phyloP scores from a whole-genome alignment of 2,113 vertebrate species.

The Hystrix brachyura region DNA sequence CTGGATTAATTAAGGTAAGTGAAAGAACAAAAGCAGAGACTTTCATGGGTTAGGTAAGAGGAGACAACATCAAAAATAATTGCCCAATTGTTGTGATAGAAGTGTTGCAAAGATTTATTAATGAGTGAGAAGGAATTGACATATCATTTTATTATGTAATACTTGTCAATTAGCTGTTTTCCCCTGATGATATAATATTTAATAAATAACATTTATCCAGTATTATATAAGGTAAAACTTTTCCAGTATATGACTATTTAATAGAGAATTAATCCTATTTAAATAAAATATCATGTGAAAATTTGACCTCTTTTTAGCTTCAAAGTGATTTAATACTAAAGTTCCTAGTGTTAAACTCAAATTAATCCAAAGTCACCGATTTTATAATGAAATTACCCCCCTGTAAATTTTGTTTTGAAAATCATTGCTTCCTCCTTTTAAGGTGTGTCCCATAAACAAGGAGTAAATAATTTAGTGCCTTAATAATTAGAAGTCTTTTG shows the following conservation, averaged over 20 bases:
- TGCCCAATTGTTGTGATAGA: not conserved
- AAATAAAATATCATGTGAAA: constrained; percentile 20
- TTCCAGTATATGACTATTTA: not conserved
- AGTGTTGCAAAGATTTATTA: not conserved
- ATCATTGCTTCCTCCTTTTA: constrained; percentile 6
- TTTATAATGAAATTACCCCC: constrained; percentile 38
- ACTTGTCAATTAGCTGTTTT: constrained; percentile 27
- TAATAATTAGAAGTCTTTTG: not conserved
- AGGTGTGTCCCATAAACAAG: not conserved
- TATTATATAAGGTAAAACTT: not conserved
- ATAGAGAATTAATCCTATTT: not conserved
- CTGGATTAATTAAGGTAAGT: not conserved
- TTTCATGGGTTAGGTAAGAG: not conserved
- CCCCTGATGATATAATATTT: not conserved
- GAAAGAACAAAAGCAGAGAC: constrained; percentile 16
- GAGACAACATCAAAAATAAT: not conserved
- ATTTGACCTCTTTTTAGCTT: not conserved
- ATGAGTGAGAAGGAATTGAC: not conserved
- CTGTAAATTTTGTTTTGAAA: not conserved
- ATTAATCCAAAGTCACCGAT: constrained; percentile 11
- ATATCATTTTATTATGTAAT: constrained; percentile 1
- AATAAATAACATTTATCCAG: not conserved
- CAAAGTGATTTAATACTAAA: constrained; percentile 44
- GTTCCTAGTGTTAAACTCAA: not conserved
- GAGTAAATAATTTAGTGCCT: not conserved